These are phyloP conservation scores for Cephalotes varians DNA, from an alignment of 2,888 invertebrate genomes.

Conservation along the genomic window DNA sequence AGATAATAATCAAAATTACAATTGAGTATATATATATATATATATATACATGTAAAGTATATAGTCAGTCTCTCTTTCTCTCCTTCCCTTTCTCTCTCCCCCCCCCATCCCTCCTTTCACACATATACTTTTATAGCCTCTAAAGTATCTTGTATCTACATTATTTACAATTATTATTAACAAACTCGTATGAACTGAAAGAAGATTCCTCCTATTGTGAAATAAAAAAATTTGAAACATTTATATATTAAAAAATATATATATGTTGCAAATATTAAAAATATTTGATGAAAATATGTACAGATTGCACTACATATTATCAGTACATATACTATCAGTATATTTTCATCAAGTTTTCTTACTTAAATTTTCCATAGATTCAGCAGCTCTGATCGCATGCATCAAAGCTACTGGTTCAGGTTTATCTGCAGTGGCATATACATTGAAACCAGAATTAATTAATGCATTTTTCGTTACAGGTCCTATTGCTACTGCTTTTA, in stretches of 20 bases:
- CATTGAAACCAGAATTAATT: constrained; percentile 69
- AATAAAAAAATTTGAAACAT: background rate
- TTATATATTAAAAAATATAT: background rate
- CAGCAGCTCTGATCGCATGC: constrained; percentile 72
- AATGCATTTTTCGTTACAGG: constrained; percentile 81
- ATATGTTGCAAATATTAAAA: background rate
- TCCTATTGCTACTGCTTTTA: constrained; percentile 82
- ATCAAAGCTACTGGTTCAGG: constrained; percentile 81
- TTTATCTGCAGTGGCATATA: constrained; percentile 79
- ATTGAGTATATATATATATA: background rate
- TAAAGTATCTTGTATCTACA: background rate
- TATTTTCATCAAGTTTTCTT: constrained; percentile 20
- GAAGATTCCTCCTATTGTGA: background rate
- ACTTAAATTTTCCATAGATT: constrained; percentile 4
- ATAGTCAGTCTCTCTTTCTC: too few relatives aligned
- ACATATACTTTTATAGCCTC: background rate
- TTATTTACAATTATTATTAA: constrained; percentile 10
- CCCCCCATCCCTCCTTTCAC: too few relatives aligned
- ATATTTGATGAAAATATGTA: background rate
- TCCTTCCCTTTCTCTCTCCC: too few relatives aligned
- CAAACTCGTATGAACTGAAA: background rate
- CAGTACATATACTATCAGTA: constrained; percentile 29
- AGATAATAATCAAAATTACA: background rate
- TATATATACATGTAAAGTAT: too few relatives aligned
- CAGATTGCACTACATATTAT: background rate